These are phyloP conservation scores for Lophochroa leadbeateri DNA, from an alignment of 2,113 vertebrate genomes.

Conservation along the genomic window DNA sequence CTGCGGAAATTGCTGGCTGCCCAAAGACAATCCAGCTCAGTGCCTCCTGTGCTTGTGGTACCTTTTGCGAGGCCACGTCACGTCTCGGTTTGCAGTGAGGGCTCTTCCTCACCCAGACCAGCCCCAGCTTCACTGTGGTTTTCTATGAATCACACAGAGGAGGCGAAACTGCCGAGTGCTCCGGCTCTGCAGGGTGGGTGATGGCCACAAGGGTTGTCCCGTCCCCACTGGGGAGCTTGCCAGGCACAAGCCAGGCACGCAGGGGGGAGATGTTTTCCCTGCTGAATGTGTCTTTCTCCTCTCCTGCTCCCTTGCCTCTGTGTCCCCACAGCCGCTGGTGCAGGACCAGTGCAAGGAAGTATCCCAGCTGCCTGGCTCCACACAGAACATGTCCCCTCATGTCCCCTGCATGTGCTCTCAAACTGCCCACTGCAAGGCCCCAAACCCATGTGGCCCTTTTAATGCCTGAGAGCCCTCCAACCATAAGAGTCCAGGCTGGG, in stretches of 20 bases:
- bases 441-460: rapidly evolving
- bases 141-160: neutral
- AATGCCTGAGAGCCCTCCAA: neutral
- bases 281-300: neutral
- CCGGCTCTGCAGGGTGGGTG: rapidly evolving
- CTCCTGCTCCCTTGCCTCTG: neutral
- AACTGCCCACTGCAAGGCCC: neutral
- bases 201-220: rapidly evolving
- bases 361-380: neutral
- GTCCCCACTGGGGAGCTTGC: neutral
- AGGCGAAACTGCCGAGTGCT: rapidly evolving
- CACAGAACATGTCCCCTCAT: neutral
- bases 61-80: rapidly evolving
- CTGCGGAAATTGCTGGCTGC: neutral
- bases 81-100: rapidly evolving
- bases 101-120: neutral
- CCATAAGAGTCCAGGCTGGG: neutral
- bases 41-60: neutral
- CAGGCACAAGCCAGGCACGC: rapidly evolving
- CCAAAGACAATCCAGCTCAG: rapidly evolving
- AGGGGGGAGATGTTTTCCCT: rapidly evolving
- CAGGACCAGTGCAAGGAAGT: neutral
- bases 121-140: rapidly evolving
- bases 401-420: neutral
- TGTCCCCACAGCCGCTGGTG: rapidly evolving